These are phyloP conservation scores for Anodontia alba DNA, from an alignment of 2,888 invertebrate species.

Conservation along the genomic window DNA sequence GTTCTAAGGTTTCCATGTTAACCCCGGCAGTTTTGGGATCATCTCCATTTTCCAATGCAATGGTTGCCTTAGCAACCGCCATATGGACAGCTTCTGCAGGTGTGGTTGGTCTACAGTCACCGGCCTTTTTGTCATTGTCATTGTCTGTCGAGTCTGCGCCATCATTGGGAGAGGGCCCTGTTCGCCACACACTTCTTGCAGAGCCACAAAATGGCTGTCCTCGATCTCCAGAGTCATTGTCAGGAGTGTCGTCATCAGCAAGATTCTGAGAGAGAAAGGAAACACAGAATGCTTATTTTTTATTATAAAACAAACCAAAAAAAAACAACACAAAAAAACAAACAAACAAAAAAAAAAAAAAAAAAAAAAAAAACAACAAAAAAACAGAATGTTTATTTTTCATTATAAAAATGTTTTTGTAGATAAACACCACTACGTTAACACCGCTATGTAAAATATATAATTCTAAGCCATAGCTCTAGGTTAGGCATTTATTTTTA, in stretches of 20 bases:
- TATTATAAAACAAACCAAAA: too few species aligned
- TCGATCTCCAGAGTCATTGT: background rate
- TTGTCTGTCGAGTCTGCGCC: background rate
- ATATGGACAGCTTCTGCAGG: constrained; percentile 16
- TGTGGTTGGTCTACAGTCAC: constrained; percentile 7
- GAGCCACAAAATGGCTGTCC: background rate
- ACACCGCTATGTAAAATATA: too few species aligned
- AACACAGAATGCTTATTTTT: too few species aligned
- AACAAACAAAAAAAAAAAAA: too few species aligned
- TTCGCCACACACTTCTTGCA: background rate
- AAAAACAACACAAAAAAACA: too few species aligned
- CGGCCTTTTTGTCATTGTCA: background rate
- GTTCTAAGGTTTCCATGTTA: constrained; percentile 67
- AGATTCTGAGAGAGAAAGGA: background rate
- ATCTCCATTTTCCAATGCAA: constrained; percentile 4
- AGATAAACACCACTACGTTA: too few species aligned
- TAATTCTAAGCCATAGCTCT: too few species aligned
- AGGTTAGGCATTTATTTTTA: too few species aligned
- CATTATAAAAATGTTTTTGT: too few species aligned
- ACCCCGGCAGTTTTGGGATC: constrained; percentile 33
- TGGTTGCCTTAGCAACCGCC: constrained; percentile 7
- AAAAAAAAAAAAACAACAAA: too few species aligned
- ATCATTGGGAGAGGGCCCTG: background rate
- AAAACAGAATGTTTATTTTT: too few species aligned
- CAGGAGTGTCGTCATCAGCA: background rate